Percentiles rank a stretch among this genome's conserved stretches.
Conservation (phyloP, 2,113 vertebrate species). For the Accipiter cooperii region DNA sequence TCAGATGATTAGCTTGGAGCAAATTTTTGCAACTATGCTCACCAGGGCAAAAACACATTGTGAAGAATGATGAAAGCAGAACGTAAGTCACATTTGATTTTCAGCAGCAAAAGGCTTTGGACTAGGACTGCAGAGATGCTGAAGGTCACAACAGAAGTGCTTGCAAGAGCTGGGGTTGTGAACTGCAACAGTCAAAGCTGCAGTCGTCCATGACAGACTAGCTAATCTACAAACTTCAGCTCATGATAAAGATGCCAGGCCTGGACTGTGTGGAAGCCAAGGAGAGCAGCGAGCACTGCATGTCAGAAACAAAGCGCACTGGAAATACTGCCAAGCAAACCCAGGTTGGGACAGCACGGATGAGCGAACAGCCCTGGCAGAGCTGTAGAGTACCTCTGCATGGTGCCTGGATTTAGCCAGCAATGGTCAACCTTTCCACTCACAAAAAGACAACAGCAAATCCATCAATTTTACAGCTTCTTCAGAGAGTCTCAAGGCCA, state of each 20-base stretch:
- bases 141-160: neutral
- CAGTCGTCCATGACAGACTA: neutral
- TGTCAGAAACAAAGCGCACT: neutral
- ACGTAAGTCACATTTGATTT: slow-evolving; percentile 26
- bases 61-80: slow-evolving; percentile 19
- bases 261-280: neutral
- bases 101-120: slow-evolving; percentile 17
- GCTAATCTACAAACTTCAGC: neutral
- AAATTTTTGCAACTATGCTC: slow-evolving; percentile 40
- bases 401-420: neutral
- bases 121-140: slow-evolving; percentile 6
- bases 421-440: neutral
- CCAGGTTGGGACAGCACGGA: neutral
- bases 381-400: neutral
- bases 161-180: neutral
- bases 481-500: neutral
- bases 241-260: neutral
- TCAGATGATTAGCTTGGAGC: slow-evolving; percentile 41
- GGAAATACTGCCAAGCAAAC: neutral
- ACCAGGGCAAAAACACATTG: slow-evolving; percentile 49
- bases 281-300: neutral
- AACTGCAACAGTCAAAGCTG: neutral
- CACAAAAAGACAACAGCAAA: neutral
- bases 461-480: neutral
- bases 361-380: neutral